Conservation (phyloP, 2,113 vertebrate genomes). For the Prinia subflava region DNA sequence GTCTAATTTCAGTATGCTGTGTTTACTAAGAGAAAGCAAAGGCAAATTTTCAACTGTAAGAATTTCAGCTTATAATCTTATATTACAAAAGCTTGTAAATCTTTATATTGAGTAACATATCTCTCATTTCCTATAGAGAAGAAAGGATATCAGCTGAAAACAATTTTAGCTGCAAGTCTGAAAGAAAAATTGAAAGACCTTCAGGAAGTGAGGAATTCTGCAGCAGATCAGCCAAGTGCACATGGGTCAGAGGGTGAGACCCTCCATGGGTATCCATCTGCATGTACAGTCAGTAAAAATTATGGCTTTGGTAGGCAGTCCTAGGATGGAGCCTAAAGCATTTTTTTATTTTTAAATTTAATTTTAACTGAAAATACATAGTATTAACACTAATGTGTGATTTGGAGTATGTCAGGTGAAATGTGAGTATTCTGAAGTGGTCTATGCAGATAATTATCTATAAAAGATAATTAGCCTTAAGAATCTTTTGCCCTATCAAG, state of each 20-base stretch:
- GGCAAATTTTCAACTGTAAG: not conserved
- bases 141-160: not conserved
- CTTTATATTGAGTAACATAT: not conserved
- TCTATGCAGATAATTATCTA: not conserved
- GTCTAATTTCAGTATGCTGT: not conserved
- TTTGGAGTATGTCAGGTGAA: not conserved
- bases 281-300: not conserved
- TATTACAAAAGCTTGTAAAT: not conserved
- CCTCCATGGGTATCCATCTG: not conserved
- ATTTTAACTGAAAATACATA: not conserved
- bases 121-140: not conserved
- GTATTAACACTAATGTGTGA: not conserved
- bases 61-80: not conserved
- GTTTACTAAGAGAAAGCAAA: not conserved
- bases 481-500: not conserved
- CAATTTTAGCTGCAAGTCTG: not conserved
- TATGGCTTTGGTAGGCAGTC: not conserved
- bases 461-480: not conserved
- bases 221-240: not conserved
- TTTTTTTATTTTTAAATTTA: not conserved
- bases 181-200: not conserved
- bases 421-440: not conserved
- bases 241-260: not conserved
- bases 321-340: not conserved
- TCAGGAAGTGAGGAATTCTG: not conserved